Evolutionary conservation across 2,113 vertebrate genomes (phyloP), one percentile per base, ranked within the genome.

Genomic region (Megalops atlanticus): DNA sequence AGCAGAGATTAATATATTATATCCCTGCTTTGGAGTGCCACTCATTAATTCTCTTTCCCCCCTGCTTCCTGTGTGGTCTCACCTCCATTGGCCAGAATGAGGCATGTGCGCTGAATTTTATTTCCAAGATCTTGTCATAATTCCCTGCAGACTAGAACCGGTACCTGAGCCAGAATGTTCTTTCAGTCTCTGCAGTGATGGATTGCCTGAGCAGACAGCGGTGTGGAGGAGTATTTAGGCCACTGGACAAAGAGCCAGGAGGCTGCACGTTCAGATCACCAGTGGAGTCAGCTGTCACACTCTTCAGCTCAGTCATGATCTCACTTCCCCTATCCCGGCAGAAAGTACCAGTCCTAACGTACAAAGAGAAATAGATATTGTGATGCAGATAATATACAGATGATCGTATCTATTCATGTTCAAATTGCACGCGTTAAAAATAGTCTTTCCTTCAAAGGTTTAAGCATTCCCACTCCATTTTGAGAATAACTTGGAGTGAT

Each of bases 1-100:
- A 81, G 75, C 39, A 36, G 64, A 84, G 84, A 90, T 87, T 77
- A 89, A 86, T 86, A 80, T 80, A 83, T 81, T 49, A 74, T 33
- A 80, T 58, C 78, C 83, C 52, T 77, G 80, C 77, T 77, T 82
- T 81, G 27, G 70, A 36, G 77, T 84, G 64, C 58, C 81, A 87
- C 74, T 86, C 76, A 82, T 87, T 86, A 80, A 78, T 87, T 85
- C 79, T 74, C 68, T 81, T 38, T 35, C 68, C 85, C 84, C 5
- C 24, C n/a, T 4, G 1, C 72, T 85, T 83, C 82, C 79, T 82
- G 78, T 39, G 78, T 35, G 76, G 71, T 0, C 81, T 47, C 21
- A 73, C 78, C 85, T 89, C 87, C 58, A 77, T 73, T n/a, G 73
- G n/a, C 7, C 73, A 70, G 81, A 36, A 72, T 77, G 40, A 74